A percentile compares a stretch with the other conserved stretches of the same genome.
Evolutionary conservation across 1,140 invertebrate genomes (phyloP).

Genomic region (Drosophila arawakana): DNA sequence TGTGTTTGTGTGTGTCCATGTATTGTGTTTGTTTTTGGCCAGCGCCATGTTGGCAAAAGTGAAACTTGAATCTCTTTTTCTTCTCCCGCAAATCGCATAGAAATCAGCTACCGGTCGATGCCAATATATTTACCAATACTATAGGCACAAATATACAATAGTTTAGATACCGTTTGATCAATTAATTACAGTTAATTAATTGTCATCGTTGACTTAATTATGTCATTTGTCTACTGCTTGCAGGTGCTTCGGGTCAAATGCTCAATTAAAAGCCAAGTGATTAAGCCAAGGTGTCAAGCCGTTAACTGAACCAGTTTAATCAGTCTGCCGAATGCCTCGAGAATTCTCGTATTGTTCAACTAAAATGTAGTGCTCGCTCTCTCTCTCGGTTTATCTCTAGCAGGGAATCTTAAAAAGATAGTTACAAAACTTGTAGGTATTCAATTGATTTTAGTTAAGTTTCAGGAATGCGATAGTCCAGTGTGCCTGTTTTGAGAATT

Average conservation of each 20-base stretch:
- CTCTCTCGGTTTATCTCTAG: background rate
- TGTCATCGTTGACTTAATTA: conserved; percentile 15
- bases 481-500: background rate
- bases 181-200: conserved; percentile 19
- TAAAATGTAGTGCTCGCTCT: conserved; percentile 22
- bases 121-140: background rate
- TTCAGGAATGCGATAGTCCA: background rate
- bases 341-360: background rate
- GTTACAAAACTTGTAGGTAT: conserved; percentile 7
- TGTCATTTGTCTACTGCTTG: conserved; percentile 22
- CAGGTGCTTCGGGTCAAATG: conserved; percentile 32
- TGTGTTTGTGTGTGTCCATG: conserved; percentile 39
- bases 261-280: conserved; percentile 27
- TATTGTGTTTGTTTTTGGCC: conserved; percentile 24
- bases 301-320: conserved; percentile 21
- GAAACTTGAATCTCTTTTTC: conserved; percentile 40
- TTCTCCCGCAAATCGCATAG: conserved; percentile 15
- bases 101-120: conserved; percentile 24
- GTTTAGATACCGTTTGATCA: background rate
- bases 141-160: background rate
- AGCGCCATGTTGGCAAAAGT: conserved; percentile 54
- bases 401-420: conserved; percentile 9
- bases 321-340: background rate
- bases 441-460: background rate
- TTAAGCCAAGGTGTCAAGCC: conserved; percentile 10